Conservation (phyloP, 2,113 vertebrate genomes). For the Halcyon malimbica region DNA sequence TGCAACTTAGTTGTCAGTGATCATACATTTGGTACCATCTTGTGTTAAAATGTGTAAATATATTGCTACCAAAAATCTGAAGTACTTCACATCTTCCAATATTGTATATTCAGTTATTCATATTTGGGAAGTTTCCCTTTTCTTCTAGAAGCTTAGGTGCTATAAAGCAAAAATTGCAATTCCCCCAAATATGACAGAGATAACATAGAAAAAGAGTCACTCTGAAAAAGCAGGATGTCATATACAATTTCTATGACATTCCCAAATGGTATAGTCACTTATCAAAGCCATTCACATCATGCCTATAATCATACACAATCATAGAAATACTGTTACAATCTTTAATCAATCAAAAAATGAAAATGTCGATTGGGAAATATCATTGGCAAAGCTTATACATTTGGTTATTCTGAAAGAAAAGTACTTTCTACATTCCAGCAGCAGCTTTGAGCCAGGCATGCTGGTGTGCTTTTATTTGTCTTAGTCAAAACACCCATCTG, state of each 20-base stretch:
- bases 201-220: neutral
- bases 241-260: neutral
- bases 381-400: neutral
- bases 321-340: neutral
- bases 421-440: neutral
- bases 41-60: neutral
- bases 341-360: neutral
- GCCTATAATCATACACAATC: neutral
- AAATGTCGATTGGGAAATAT: neutral
- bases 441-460: neutral
- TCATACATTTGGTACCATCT: neutral
- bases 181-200: neutral
- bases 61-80: neutral
- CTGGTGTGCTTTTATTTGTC: neutral
- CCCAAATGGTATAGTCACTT: neutral
- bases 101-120: neutral
- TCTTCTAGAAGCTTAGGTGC: neutral
- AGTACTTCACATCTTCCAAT: neutral
- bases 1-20: neutral
- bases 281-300: neutral
- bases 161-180: neutral
- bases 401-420: neutral
- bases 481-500: conserved; percentile 22
- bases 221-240: neutral
- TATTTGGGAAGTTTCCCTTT: neutral